Base-by-base conservation (phyloP, 2,888 invertebrate genomes). In the Augochlorella aurata region DNA sequence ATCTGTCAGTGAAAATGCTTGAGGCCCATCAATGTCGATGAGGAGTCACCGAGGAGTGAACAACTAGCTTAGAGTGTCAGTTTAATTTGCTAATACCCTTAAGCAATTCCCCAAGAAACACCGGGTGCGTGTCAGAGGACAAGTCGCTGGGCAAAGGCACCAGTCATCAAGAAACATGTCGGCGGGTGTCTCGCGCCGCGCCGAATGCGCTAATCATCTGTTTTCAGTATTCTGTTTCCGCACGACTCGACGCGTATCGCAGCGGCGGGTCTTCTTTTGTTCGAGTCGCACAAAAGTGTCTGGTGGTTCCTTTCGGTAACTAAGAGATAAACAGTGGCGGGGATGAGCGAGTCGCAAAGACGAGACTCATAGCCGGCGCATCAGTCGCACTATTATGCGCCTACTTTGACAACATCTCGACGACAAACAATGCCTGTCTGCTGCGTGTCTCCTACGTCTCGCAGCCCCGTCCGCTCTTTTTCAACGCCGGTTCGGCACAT, bases 281-380 rank as follows among this genome's bases (percentile, higher is more conserved):
- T 61, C 63, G 70, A 74, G 18, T 74, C 47, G 67, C 58, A 89
- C 89, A 88, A 88, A 87, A 80, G 87, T 89, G 89, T 89, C 89
- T 80, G 84, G 74, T 81, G 76, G 72, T 72, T 81, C 81, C 38
- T 89, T 84, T 87, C 71, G 72, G 82, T 74, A 81, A 74, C 84
- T 85, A 81, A 73, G 69, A 77, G 81, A 67, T 70, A 75, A 71
- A 75, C 79, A 70, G 58, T 45, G 58, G 71, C 45, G 70, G 67
- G 63, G 58, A 80, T 69, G 54, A 63, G 16, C 61, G 69, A 75
- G 52, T 49, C 70, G 65, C 49, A 44, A 65, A 65, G 70, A 70
- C 69, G 74, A 75, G 82, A 76, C 67, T 71, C 65, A 80, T 70
- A 68, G 0, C 16, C 38, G n/a, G 49, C 44, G 9, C 16, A 14